Evolutionary conservation across 2,113 vertebrate species (phyloP), one percentile per base, ranked within the genome.

Genomic region (Engraulis encrasicolus): DNA sequence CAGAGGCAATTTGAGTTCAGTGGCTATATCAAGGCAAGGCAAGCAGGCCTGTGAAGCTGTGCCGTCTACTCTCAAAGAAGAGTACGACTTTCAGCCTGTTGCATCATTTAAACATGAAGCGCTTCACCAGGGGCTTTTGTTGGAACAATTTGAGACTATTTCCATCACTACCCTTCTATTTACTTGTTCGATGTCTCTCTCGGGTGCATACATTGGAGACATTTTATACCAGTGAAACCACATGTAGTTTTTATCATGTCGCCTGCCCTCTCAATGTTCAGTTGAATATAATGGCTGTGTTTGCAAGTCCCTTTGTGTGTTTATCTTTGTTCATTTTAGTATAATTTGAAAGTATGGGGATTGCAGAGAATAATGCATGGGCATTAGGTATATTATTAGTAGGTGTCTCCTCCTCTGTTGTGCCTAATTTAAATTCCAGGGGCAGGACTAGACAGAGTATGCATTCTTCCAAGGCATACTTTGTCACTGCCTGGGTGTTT

Each of bases 31-130:
- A 5, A 91, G 91, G n/a, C n/a, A n/a, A n/a, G 83, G 78, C 52
- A 45, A 45, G 3, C 9, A 45, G 4, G 40, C 4, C 40, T 45
- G 40, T 45, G 40, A 45, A n/a, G n/a, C 9, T 45, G 9, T 45
- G 40, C 40, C 40, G 61, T 81, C 83, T 82, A 88, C 87, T 87
- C 36, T 80, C 87, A 83, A 85, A 84, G 50, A 86, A 90, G 83
- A 90, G 80, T 45, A 20, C 77, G 82, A 85, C 90, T 94, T 95
- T 79, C 93, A 91, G 82, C 36, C 82, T 79, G 89, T 96, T 96
- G 91, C 93, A 90, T 95, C 93, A 95, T 83, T 91, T 92, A 86
- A 86, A 87, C n/a, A n/a, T 89, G 49, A 85, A 58, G 52, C 85
- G 48, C 84, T 74, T 34, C 54, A 54, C 12, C n/a, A 74, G 80